Base-by-base conservation (phyloP, 2,113 vertebrate genomes). In the Phalacrocorax pelagicus region DNA sequence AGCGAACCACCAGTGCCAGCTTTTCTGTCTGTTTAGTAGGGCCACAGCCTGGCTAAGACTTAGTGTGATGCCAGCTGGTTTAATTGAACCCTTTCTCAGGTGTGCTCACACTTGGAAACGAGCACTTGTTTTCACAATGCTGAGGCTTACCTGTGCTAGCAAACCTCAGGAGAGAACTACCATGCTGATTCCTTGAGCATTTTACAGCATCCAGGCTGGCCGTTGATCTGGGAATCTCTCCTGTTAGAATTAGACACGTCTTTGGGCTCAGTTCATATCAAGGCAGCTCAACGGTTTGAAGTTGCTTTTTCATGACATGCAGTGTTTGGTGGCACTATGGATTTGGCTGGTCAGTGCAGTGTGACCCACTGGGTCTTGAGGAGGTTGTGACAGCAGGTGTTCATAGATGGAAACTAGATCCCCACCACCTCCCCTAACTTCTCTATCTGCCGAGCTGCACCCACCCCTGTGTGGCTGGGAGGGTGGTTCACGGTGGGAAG, bases 311-410 rank as follows among this genome's bases (percentile, higher is more conserved):
- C 26, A 7, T 18, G 70, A 24, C 3, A 0, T 4, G 22, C 8
- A 2, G 11, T 4, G 5, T 71, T 71, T 55, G 70, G 21, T 86
- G 88, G 30, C 20, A 3, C 44, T 6, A 3, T 0, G 1, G 88
- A 30, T 40, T 80, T 6, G 29, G 47, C 54, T 0, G 3, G 49
- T 52, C 5, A 5, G 49, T 72, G 81, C 46, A 4, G 44, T 14
- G 74, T 52, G 46, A 85, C 36, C 20, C 6, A 14, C 49, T 2
- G 7, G 27, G 6, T 88, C 61, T 65, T 17, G 24, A 70, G 23
- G 63, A 86, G 22, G 16, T 7, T 21, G 38, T 67, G 26, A 38
- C n/a, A 70, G 57, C 1, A 3, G 9, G 13, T 49, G 30, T 81
- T 51, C 44, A 2, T 22, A 59, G 58, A 21, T 17, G 7, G 4